phyloP scores from a whole-genome alignment of 2,888 invertebrate species.

The Sminthurides aquaticus region DNA sequence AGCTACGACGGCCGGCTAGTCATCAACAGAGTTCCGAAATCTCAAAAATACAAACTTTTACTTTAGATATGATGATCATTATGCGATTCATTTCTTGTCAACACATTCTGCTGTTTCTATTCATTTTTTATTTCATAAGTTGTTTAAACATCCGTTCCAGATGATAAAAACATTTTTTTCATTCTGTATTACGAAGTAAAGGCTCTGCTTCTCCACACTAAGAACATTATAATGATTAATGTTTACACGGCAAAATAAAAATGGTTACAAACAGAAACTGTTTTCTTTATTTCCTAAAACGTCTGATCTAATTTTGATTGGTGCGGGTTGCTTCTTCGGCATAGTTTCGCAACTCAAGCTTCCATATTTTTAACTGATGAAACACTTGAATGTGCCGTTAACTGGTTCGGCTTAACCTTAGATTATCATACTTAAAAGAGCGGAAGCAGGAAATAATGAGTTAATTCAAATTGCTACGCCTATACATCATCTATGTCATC shows the following conservation, averaged over 20 bases:
- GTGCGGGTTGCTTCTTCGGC: too few relatives aligned
- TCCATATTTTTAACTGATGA: too few relatives aligned
- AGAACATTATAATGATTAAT: too few relatives aligned
- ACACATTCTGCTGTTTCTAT: too few relatives aligned
- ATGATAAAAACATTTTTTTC: neutral
- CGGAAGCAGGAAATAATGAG: neutral
- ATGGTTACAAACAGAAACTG: neutral
- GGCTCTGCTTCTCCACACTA: too few relatives aligned
- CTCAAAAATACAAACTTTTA: conserved; percentile 87
- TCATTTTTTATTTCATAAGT: too few relatives aligned
- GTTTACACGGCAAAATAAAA: neutral
- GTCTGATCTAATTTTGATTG: neutral
- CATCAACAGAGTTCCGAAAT: conserved; percentile 84
- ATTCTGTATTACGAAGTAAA: too few relatives aligned
- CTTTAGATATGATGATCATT: conserved; percentile 51
- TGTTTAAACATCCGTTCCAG: neutral
- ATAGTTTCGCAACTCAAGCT: too few relatives aligned
- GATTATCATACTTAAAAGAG: neutral
- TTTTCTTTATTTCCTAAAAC: neutral
- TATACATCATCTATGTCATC: conserved; percentile 52
- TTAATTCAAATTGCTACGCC: neutral
- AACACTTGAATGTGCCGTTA: neutral
- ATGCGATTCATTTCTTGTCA: too few relatives aligned
- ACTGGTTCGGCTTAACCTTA: neutral
- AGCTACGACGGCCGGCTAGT: conserved; percentile 94